phyloP scores from a whole-genome alignment of 2,888 invertebrate genomes.

The Pogonocherus hispidulus region DNA sequence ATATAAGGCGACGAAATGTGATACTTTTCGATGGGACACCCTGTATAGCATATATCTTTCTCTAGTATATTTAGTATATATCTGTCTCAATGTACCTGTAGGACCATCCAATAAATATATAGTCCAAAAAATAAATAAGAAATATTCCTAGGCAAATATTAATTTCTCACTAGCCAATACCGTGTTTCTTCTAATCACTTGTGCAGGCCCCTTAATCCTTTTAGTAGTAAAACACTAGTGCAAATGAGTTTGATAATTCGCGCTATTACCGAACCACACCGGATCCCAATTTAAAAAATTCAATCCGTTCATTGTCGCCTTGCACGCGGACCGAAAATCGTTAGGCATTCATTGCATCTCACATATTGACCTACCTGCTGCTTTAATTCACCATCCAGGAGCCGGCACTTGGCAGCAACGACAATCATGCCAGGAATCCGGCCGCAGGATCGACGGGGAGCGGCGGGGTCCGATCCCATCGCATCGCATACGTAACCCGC shows the following conservation, averaged over 20 bases:
- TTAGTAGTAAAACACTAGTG: not conserved
- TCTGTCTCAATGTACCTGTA: too few species aligned
- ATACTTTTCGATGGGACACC: too few species aligned
- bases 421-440: conserved; percentile 37
- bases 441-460: conserved; percentile 35
- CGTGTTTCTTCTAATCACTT: too few species aligned
- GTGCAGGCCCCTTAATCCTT: too few species aligned
- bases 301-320: conserved; percentile 8
- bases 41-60: too few species aligned
- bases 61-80: too few species aligned
- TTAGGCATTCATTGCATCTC: conserved; percentile 29
- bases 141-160: too few species aligned
- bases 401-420: conserved; percentile 38
- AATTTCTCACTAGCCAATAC: too few species aligned
- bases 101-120: too few species aligned
- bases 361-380: conserved; percentile 30
- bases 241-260: not conserved
- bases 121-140: too few species aligned
- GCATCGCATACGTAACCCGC: conserved; percentile 20
- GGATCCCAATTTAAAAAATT: conserved; percentile 18
- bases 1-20: too few species aligned
- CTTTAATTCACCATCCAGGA: conserved; percentile 26
- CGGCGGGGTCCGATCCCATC: conserved; percentile 5
- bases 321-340: conserved; percentile 18
- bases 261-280: not conserved